Conservation (phyloP, 2,113 vertebrate genomes). For the Polypterus senegalus region DNA sequence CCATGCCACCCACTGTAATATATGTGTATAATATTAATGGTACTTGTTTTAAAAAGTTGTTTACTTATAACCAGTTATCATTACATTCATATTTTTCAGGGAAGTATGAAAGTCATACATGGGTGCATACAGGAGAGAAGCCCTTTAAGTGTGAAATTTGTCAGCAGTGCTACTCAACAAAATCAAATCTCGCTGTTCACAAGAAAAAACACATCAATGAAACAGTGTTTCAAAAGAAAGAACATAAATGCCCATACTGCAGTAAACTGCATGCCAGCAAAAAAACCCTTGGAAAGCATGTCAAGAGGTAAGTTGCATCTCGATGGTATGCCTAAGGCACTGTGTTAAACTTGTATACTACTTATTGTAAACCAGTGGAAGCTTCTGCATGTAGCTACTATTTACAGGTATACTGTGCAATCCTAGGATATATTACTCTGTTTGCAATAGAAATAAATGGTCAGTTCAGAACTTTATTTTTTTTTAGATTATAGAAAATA, state of each 20-base stretch:
- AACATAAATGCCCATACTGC: constrained; percentile 90
- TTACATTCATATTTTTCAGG: constrained; percentile 41
- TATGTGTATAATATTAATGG: no score
- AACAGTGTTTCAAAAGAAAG: constrained; percentile 75
- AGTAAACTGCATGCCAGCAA: constrained; percentile 91
- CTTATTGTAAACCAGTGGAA: no score
- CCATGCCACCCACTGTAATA: no score
- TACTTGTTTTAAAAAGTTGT: neutral
- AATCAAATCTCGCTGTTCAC: constrained; percentile 93
- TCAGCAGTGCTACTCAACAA: constrained; percentile 90
- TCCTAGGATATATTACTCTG: no score
- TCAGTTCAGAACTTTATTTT: no score
- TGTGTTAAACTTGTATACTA: no score
- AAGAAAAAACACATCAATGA: constrained; percentile 81
- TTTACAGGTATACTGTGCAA: no score
- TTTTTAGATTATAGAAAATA: no score
- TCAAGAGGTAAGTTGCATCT: constrained; percentile 66
- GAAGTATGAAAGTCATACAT: constrained; percentile 90
- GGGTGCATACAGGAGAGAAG: constrained; percentile 93
- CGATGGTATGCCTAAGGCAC: neutral
- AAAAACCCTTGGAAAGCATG: constrained; percentile 86
- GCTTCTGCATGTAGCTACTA: no score
- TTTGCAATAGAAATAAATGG: no score
- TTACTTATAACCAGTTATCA: constrained; percentile 1
- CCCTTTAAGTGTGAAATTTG: constrained; percentile 96